Conservation (phyloP, 2,888 invertebrate genomes). For the Lithophane leautieri region DNA sequence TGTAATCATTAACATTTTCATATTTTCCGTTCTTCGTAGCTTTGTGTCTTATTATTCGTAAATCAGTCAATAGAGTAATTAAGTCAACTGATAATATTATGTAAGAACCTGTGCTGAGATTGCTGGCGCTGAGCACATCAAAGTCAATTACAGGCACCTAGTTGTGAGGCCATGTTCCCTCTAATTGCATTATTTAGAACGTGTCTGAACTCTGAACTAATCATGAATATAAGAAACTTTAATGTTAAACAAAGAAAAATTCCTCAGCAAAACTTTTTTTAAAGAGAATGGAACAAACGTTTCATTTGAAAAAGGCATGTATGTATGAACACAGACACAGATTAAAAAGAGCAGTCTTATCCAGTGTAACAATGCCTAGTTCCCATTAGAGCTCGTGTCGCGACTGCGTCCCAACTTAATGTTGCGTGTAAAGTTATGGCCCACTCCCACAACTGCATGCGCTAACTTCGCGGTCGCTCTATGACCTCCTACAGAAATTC, state of each 20-base stretch:
- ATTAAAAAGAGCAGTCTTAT: constrained; percentile 54
- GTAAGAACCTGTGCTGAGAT: background rate
- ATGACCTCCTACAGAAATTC: constrained; percentile 81
- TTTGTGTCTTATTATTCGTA: background rate
- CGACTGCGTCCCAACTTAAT: constrained; percentile 85
- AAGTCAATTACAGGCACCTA: background rate
- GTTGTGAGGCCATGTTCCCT: background rate
- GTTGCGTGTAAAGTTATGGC: constrained; percentile 88
- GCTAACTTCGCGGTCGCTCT: constrained; percentile 79
- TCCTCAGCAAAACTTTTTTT: background rate
- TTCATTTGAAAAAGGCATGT: constrained; percentile 12
- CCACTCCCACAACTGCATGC: constrained; percentile 83
- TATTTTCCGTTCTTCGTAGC: background rate
- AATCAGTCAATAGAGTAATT: constrained; percentile 16
- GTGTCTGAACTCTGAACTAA: background rate
- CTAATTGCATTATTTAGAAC: constrained; percentile 1
- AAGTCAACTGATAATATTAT: background rate
- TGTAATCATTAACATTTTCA: background rate
- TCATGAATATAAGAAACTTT: constrained; percentile 1
- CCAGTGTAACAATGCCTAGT: constrained; percentile 58
- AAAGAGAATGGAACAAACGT: constrained; percentile 19
- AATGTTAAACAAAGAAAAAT: background rate
- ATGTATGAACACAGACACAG: constrained; percentile 35
- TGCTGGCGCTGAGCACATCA: background rate
- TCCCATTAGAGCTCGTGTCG: constrained; percentile 75